phyloP scores from a whole-genome alignment of 2,888 invertebrate species.

The Crocallis elinguaria region DNA sequence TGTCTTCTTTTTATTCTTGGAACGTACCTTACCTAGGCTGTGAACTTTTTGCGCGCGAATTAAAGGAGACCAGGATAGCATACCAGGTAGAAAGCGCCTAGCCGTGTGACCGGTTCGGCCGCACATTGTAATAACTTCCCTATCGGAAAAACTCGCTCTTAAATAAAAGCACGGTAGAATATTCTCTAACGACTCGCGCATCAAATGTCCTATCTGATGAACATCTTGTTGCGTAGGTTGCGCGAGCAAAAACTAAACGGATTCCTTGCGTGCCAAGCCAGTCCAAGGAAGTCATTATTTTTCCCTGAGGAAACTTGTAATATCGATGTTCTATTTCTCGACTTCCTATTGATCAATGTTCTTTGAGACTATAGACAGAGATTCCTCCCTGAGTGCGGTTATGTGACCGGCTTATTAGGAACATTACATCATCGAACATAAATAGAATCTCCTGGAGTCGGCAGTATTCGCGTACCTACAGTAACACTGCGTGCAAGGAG shows the following conservation, averaged over 20 bases:
- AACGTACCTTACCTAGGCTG: slow-evolving; percentile 43
- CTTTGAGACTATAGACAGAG: slow-evolving; percentile 53
- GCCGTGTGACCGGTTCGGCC: slow-evolving; percentile 59
- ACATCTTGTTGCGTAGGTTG: slow-evolving; percentile 29
- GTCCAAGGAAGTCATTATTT: slow-evolving; percentile 39
- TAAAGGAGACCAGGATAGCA: slow-evolving; percentile 57
- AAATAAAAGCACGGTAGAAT: slow-evolving; percentile 47
- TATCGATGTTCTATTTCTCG: slow-evolving; percentile 40
- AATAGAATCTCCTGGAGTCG: slow-evolving; percentile 81
- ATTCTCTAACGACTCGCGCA: slow-evolving; percentile 51
- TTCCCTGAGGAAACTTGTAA: slow-evolving; percentile 32
- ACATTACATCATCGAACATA: slow-evolving; percentile 77
- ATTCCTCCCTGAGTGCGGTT: slow-evolving; percentile 54
- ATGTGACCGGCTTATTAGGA: slow-evolving; percentile 61
- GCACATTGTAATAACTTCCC: slow-evolving; percentile 65
- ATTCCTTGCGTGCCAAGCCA: slow-evolving; percentile 34
- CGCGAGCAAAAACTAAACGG: slow-evolving; percentile 37
- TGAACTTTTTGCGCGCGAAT: slow-evolving; percentile 55
- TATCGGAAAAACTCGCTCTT: slow-evolving; percentile 60
- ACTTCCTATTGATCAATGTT: slow-evolving; percentile 45
- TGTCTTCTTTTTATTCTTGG: slow-evolving; percentile 53
- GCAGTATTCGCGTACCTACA: slow-evolving; percentile 63
- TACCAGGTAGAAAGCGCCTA: slow-evolving; percentile 50
- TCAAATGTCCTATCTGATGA: slow-evolving; percentile 44
- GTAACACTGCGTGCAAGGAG: slow-evolving; percentile 73